phyloP scores from a whole-genome alignment of 2,797 vertebrate species.

The Rhynchonycteris naso region DNA sequence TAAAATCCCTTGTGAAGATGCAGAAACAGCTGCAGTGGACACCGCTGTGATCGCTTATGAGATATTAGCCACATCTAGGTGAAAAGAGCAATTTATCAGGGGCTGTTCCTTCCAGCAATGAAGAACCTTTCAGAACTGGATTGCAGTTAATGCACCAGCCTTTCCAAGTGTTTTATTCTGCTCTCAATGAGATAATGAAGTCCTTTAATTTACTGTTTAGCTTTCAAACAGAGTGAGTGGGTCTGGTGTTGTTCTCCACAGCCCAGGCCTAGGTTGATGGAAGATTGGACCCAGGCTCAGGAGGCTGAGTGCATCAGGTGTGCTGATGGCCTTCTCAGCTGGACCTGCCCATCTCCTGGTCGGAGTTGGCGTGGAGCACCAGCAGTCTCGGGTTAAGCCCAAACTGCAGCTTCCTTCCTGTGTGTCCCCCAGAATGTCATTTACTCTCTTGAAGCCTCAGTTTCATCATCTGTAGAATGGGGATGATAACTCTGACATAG shows the following conservation, averaged over 20 bases:
- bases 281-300: background rate
- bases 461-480: background rate
- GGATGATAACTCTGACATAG: background rate
- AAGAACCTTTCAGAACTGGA: conserved; percentile 79
- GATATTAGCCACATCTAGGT: conserved; percentile 67
- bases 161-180: conserved; percentile 76
- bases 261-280: background rate
- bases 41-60: conserved; percentile 57
- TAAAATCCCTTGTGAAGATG: background rate
- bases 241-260: background rate
- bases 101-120: conserved; percentile 76
- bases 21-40: background rate
- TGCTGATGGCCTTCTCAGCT: too few species aligned
- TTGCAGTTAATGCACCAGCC: conserved; percentile 69
- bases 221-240: conserved; percentile 51
- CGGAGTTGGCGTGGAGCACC: background rate
- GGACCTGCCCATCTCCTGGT: background rate
- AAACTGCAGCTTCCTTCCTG: background rate
- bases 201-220: conserved; percentile 77
- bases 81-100: conserved; percentile 74
- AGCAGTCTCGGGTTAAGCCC: background rate
- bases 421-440: background rate
- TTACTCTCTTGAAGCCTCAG: background rate
- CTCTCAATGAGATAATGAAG: conserved; percentile 76
- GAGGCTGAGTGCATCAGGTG: accelerated